Base-by-base conservation (phyloP, 2,888 invertebrate species). In the Andrena bucephala region DNA sequence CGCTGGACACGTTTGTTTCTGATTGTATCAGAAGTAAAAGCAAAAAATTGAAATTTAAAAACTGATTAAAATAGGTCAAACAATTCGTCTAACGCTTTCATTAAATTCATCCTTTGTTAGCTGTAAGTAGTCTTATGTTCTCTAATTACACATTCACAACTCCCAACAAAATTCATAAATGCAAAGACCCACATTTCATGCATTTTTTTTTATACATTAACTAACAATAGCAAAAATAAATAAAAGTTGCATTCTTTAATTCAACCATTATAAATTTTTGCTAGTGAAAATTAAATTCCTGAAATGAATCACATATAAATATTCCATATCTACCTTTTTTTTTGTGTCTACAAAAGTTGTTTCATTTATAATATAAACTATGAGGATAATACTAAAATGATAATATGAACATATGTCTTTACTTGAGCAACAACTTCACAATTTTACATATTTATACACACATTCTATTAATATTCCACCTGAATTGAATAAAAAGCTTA, bases 351-450 rank as follows among this genome's bases (percentile, higher is more conserved):
- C 57, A 62, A 67, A 60, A 29, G 62, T 71, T 70, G 20, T 42
- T 70, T 13, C 24, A 24, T 65, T 42, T 67, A 20, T 36, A 62
- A 79, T 70, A 69, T 36, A 69, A 70, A 20, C 1, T 66, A 36
- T n/a, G 13, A 66, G 33, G 36, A 66, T 57, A 42, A 50, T 54
- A 2, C 24, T 60, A 81, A 74, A 71, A 67, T 50, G 36, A 50
- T 63, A 16, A 54, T 24, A 31, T 33, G 36, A 68, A 67, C 67
- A 54, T 52, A 42, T 52, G 29, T 68, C 27, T 29, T 7, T 60
- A 36, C 42, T 82, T 82, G 82, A 82, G 75, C 82, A 67, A 81
- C 42, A 81, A 68, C 33, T 74, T 74, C 33, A 36, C 57, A 52
- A 69, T 65, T 65, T 59, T 65, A 66, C 42, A 72, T 71, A 52